phyloP scores from a whole-genome alignment of 2,888 invertebrate species.

The Drosophila putrida region DNA sequence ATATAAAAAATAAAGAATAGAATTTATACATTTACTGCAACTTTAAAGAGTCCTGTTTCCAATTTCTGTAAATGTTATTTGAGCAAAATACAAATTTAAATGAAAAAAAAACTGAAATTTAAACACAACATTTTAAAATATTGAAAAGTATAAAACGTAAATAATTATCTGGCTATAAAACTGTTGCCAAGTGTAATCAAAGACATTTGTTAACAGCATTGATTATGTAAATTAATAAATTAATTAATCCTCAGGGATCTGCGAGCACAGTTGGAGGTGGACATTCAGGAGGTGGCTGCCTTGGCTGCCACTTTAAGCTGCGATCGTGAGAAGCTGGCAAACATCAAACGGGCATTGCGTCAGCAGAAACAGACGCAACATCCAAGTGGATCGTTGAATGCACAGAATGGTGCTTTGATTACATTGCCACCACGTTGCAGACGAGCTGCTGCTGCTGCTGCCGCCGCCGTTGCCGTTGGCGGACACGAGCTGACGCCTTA shows the following conservation, averaged over 20 bases:
- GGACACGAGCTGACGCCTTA: slow-evolving; percentile 69
- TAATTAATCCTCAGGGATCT: slow-evolving; percentile 92
- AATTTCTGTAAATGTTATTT: too few relatives aligned
- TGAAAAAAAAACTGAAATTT: too few relatives aligned
- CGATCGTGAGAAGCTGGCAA: slow-evolving; percentile 82
- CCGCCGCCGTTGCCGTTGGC: slow-evolving; percentile 30
- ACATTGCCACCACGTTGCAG: slow-evolving; percentile 70
- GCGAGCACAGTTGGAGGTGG: slow-evolving; percentile 94
- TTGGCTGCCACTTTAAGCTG: slow-evolving; percentile 83
- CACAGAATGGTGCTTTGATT: slow-evolving; percentile 68
- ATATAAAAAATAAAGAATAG: too few relatives aligned
- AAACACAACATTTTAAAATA: too few relatives aligned
- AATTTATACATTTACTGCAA: too few relatives aligned
- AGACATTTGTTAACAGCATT: too few relatives aligned
- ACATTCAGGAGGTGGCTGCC: slow-evolving; percentile 84
- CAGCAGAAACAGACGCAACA: slow-evolving; percentile 55
- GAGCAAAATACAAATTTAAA: too few relatives aligned
- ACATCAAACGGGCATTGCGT: slow-evolving; percentile 76
- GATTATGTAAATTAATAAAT: too few relatives aligned
- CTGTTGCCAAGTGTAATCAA: too few relatives aligned
- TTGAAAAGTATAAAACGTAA: not conserved
- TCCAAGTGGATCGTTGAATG: slow-evolving; percentile 45
- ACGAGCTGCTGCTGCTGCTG: slow-evolving; percentile 37
- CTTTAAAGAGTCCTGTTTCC: too few relatives aligned
- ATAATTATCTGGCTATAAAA: too few relatives aligned